Conservation (phyloP, 2,888 invertebrate genomes). For the Philereme transversata region DNA sequence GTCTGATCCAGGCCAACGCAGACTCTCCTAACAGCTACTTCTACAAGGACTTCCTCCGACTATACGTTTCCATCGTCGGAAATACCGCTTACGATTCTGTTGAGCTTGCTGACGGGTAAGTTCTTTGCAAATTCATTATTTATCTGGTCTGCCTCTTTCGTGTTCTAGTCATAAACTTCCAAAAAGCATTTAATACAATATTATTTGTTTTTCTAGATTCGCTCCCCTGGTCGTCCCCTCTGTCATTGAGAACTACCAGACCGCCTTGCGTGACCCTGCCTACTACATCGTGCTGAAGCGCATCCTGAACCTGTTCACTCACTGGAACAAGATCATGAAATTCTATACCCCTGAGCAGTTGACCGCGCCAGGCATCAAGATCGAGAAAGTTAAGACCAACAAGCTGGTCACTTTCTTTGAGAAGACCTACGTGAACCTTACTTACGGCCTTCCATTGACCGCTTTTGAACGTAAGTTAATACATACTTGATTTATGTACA, state of each 20-base stretch:
- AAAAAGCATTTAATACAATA: too few relatives aligned
- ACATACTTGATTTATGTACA: too few relatives aligned
- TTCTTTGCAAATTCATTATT: conserved; percentile 9
- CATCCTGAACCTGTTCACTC: conserved; percentile 82
- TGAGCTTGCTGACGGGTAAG: conserved; percentile 51
- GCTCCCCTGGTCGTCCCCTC: conserved; percentile 81
- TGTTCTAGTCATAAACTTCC: neutral
- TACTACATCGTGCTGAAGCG: conserved; percentile 88
- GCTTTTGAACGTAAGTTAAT: too few relatives aligned
- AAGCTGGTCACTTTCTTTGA: conserved; percentile 88
- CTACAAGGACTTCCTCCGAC: conserved; percentile 84
- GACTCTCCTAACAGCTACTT: conserved; percentile 84
- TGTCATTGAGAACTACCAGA: conserved; percentile 86
- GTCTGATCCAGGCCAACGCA: conserved; percentile 86
- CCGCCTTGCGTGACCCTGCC: conserved; percentile 87
- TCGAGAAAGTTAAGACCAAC: conserved; percentile 86
- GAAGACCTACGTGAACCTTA: conserved; percentile 85
- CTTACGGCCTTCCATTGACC: too few relatives aligned
- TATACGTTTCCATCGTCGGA: conserved; percentile 85
- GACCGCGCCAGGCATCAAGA: conserved; percentile 83
- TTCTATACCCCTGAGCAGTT: conserved; percentile 86
- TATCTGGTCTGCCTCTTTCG: too few relatives aligned
- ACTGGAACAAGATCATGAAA: conserved; percentile 79
- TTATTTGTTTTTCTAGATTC: conserved; percentile 50
- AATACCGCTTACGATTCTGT: conserved; percentile 54